Evolutionary conservation across 2,888 invertebrate species (phyloP).

Genomic region (Tenthredo notha): DNA sequence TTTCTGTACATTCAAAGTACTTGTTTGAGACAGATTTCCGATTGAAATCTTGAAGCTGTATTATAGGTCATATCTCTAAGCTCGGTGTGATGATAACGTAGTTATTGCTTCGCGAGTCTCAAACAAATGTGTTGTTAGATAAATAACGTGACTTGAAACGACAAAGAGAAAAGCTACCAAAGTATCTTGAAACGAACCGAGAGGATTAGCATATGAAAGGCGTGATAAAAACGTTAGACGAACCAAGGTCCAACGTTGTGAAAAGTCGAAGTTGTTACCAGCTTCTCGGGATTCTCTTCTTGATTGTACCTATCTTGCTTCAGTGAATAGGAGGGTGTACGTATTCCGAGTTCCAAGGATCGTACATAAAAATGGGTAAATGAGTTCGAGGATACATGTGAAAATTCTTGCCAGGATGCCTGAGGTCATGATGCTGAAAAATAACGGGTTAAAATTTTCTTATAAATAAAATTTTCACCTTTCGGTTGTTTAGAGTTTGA

Average conservation of each 20-base stretch:
- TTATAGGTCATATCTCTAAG: background rate
- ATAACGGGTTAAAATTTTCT: conserved; percentile 47
- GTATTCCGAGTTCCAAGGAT: background rate
- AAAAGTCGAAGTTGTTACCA: background rate
- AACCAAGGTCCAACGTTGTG: conserved; percentile 13
- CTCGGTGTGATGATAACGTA: conserved; percentile 48
- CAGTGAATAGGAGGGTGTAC: background rate
- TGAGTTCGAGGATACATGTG: background rate
- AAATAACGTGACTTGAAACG: conserved; percentile 52
- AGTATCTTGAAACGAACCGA: conserved; percentile 38
- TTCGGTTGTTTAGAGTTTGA: conserved; percentile 30
- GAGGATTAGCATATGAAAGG: conserved; percentile 54
- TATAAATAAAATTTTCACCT: conserved; percentile 44
- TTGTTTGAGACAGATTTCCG: background rate
- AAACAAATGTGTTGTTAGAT: conserved; percentile 50
- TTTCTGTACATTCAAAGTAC: background rate
- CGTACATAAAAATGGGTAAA: background rate
- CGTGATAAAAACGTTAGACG: conserved; percentile 49
- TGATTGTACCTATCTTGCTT: background rate
- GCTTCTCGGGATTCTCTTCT: background rate
- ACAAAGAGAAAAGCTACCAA: conserved; percentile 50
- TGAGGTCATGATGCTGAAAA: conserved; percentile 14
- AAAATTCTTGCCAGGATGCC: background rate
- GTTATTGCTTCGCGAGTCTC: conserved; percentile 42
- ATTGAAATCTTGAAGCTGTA: background rate